Evolutionary conservation across 1,140 invertebrate species (phyloP).

Genomic region (Lamellibrachia luymesi): DNA sequence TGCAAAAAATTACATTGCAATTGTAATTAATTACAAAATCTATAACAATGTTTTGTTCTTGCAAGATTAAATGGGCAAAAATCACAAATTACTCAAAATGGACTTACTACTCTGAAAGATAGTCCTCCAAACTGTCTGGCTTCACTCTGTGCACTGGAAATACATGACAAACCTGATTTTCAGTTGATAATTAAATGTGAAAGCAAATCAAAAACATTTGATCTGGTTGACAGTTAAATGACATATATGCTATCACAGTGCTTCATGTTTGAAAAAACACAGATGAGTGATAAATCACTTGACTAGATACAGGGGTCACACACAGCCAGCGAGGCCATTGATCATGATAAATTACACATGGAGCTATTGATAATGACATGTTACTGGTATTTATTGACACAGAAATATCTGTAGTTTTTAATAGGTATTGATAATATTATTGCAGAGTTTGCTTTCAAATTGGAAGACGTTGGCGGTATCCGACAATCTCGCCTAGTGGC

Average conservation of each 20-base stretch:
- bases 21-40: background rate
- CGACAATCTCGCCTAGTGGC: too few species aligned
- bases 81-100: background rate
- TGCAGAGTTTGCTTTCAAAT: too few species aligned
- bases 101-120: constrained; percentile 88
- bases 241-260: background rate
- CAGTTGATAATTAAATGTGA: background rate
- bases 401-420: too few species aligned
- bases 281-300: background rate
- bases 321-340: too few species aligned
- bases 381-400: too few species aligned
- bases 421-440: too few species aligned
- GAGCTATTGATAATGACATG: too few species aligned
- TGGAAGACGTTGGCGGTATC: too few species aligned
- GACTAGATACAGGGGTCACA: background rate
- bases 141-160: constrained; percentile 80
- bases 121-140: constrained; percentile 80
- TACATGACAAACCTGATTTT: background rate
- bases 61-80: background rate
- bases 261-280: background rate
- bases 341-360: too few species aligned
- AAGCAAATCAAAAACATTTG: background rate
- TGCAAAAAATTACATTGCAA: too few species aligned
- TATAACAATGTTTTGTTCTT: background rate
- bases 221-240: background rate